Conservation (phyloP, 2,113 vertebrate species). For the Capricornis sumatraensis region DNA sequence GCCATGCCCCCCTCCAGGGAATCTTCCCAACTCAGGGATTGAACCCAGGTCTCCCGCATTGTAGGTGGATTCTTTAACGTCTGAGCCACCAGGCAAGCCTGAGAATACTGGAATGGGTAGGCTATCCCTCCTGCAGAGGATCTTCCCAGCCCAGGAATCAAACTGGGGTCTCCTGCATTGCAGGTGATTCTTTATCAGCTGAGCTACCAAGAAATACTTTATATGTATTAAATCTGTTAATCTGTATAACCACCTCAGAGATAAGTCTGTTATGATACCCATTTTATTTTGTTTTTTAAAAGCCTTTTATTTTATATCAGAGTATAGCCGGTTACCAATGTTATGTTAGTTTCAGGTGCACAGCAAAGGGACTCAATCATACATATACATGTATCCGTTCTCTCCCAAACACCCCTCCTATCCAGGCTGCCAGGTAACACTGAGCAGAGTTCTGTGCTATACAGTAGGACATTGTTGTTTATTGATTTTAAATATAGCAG, state of each 20-base stretch:
- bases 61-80: neutral
- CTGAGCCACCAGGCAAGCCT: neutral
- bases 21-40: neutral
- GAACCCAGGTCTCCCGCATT: neutral
- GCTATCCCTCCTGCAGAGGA: neutral
- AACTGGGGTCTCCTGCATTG: neutral
- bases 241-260: neutral
- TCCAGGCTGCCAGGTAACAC: neutral
- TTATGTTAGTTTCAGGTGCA: neutral
- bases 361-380: neutral
- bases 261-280: neutral
- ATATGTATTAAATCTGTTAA: neutral
- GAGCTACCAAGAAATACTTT: neutral
- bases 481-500: neutral
- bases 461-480: neutral
- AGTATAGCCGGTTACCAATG: neutral
- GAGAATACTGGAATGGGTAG: neutral
- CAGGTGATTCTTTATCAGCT: neutral
- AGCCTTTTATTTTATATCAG: neutral
- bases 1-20: neutral
- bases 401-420: neutral
- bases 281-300: neutral
- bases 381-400: neutral
- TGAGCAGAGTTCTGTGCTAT: neutral
- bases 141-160: neutral